Conservation (phyloP, 2,888 invertebrate species). For the Acronicta alni region DNA sequence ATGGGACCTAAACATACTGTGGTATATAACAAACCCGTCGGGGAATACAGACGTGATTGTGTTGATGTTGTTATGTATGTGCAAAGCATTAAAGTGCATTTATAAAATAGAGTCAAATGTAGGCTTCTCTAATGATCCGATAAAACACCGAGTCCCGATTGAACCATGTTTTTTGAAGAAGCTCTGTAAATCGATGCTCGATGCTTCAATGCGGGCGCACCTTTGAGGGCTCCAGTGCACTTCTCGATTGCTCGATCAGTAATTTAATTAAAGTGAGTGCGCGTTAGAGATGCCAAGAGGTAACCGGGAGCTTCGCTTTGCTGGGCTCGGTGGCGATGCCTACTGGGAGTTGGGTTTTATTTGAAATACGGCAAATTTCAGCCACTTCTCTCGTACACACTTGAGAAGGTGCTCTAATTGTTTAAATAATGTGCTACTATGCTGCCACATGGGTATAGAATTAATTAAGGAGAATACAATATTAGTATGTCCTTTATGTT, state of each 20-base stretch:
- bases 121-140: constrained; percentile 13
- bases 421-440: constrained; percentile 21
- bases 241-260: constrained; percentile 71
- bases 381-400: constrained; percentile 44
- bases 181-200: constrained; percentile 43
- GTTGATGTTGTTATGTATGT: background rate
- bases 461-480: constrained; percentile 8
- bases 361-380: constrained; percentile 59
- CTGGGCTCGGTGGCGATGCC: constrained; percentile 55
- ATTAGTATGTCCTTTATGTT: background rate
- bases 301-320: constrained; percentile 69
- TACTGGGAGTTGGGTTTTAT: constrained; percentile 63
- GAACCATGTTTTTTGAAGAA: constrained; percentile 38
- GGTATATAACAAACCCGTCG: no score
- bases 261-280: constrained; percentile 82
- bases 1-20: no score
- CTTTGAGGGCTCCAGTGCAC: constrained; percentile 67
- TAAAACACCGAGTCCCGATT: constrained; percentile 22
- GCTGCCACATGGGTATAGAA: constrained; percentile 16
- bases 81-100: constrained; percentile 13
- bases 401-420: constrained; percentile 44
- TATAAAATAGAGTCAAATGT: constrained; percentile 19
- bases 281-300: constrained; percentile 73
- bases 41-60: no score
- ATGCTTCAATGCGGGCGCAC: constrained; percentile 37